phyloP scores from a whole-genome alignment of 2,113 vertebrate genomes.

The Actenoides hombroni region DNA sequence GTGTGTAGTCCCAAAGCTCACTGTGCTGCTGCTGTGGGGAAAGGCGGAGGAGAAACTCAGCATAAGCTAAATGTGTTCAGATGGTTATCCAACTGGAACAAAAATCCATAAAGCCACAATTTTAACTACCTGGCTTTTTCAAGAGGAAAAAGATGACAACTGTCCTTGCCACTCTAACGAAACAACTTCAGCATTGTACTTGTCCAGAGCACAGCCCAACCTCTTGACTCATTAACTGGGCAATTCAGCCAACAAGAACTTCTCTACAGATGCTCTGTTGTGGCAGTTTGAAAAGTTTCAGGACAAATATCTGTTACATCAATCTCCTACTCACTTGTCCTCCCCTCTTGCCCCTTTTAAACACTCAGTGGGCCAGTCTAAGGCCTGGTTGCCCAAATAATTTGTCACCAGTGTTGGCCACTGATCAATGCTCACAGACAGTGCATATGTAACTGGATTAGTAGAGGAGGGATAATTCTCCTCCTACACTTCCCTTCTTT shows the following conservation, averaged over 20 bases:
- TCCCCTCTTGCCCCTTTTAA: not conserved
- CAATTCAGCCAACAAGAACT: not conserved
- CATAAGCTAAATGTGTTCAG: not conserved
- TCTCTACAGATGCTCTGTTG: not conserved
- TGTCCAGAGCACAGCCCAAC: not conserved
- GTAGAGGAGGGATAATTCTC: not conserved
- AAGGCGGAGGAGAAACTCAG: not conserved
- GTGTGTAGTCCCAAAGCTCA: not conserved
- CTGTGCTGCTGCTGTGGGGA: not conserved
- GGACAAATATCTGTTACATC: not conserved
- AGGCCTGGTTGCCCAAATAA: not conserved
- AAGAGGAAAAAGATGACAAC: not conserved
- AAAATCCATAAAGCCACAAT: not conserved
- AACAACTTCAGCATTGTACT: not conserved
- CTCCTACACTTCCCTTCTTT: not conserved
- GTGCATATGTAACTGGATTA: rapidly evolving
- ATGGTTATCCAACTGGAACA: not conserved
- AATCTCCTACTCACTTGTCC: not conserved
- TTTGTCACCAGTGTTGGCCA: not conserved
- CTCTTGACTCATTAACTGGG: not conserved
- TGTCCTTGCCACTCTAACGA: not conserved
- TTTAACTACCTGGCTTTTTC: not conserved
- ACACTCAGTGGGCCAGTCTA: not conserved
- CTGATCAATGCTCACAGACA: not conserved
- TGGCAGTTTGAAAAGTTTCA: not conserved